Evolutionary conservation across 2,797 vertebrate genomes (phyloP), one percentile per base, ranked within the genome.

Genomic region (Taeniopygia guttata): DNA sequence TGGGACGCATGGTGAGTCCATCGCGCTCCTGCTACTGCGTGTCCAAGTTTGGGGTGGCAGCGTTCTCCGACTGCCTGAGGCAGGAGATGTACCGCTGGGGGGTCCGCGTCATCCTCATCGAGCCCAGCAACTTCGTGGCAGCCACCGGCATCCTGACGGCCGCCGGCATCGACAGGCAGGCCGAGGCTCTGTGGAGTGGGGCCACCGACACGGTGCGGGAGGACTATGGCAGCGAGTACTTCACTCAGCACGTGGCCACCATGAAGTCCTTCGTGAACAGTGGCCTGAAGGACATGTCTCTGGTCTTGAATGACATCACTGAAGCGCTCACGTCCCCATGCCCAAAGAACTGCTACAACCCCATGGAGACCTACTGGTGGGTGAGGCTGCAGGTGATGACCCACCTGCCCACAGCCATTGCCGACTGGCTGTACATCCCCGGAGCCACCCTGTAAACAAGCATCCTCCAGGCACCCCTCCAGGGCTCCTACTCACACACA

Each of bases 71-170:
- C 95, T 99, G 99, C 96, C 98, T 99, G 19, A 95, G 98, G 89
- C 98, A 99, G 42, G 99, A 99, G 96, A 99, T 99, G 98, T 98
- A 98, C 95, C 72, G 93, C 75, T 99, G 98, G 99, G 98, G 98
- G 0, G 98, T 99, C 4, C 98, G 98, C 13, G 98, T 99, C 76
- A 97, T 98, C n/a, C 29, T 98, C 9, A 32, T 99, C 0, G 98
- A 99, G 84, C 98, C 98, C 5, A 98, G 98, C 4, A 99, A 99
- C 98, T 99, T 98, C 5, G 97, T 98, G 29, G 97, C 97, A 18
- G 98, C 98, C 48, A 98, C 98, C 0, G 98, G 98, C 72, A 98
- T 98, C 96, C 92, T 99, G 72, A 98, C 98, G 0, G 97, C 97
- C 0, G 98, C 98, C 4, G 42, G 95, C 1, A 94, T 99, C 5